Percentiles rank a stretch among this genome's conserved stretches.
Evolutionary conservation across 1,140 invertebrate genomes (phyloP).

Genomic region (Drosophila takahashii): DNA sequence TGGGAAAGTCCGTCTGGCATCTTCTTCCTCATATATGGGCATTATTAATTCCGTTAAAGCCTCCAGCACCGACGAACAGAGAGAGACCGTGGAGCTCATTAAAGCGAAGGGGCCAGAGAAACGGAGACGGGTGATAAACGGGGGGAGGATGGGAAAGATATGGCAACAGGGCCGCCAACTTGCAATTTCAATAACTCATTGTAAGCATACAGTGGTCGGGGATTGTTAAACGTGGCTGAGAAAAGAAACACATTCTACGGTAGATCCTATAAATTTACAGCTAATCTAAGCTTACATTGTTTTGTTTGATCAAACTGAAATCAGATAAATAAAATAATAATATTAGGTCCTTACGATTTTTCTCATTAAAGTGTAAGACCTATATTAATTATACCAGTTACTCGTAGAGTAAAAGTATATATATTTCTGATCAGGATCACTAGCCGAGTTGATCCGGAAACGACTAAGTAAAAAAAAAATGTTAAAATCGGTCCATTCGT

Average conservation of each 20-base stretch:
- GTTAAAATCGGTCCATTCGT: no score
- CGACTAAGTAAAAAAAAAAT: no score
- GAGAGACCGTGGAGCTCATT: slow-evolving; percentile 55
- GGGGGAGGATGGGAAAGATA: background rate
- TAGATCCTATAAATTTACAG: background rate
- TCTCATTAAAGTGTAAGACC: no score
- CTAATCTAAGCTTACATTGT: background rate
- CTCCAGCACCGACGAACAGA: slow-evolving; percentile 1
- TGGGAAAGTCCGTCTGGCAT: slow-evolving; percentile 5
- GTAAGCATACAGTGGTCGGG: slow-evolving; percentile 16
- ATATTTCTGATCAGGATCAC: no score
- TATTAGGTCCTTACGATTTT: no score
- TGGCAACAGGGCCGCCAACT: slow-evolving; percentile 23
- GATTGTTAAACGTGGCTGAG: background rate
- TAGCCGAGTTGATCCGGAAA: no score
- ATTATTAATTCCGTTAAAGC: slow-evolving; percentile 65
- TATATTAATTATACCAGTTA: no score
- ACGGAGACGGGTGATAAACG: background rate
- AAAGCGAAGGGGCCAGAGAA: slow-evolving; percentile 32
- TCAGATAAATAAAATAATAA: no score
- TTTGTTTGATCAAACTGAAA: no score
- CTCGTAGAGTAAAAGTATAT: no score
- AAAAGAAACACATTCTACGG: background rate
- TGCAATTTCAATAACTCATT: slow-evolving; percentile 73
- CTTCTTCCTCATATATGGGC: slow-evolving; percentile 7